These are phyloP conservation scores for Bicyclus anynana DNA, from an alignment of 1,140 invertebrate genomes.

Conservation along the genomic window DNA sequence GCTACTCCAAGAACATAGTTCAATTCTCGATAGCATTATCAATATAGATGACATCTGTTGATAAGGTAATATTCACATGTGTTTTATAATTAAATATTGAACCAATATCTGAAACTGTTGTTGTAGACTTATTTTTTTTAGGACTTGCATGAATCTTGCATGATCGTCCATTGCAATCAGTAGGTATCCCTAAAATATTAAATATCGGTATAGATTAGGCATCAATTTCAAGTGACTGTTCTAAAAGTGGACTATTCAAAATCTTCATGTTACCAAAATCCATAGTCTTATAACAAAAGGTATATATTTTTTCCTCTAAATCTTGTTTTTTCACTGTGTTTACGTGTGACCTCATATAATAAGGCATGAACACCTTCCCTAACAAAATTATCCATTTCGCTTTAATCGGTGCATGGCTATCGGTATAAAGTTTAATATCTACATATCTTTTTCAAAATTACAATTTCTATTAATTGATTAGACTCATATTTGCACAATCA, in stretches of 20 bases:
- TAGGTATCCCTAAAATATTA: not conserved
- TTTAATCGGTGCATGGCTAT: constrained; percentile 68
- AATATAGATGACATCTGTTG: constrained; percentile 49
- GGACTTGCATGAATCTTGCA: constrained; percentile 20
- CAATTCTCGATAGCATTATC: constrained; percentile 38
- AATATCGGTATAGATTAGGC: not conserved
- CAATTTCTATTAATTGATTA: constrained; percentile 41
- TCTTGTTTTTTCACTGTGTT: constrained; percentile 47
- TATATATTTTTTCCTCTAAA: constrained; percentile 31
- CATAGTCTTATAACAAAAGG: not conserved
- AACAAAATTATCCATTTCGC: constrained; percentile 37
- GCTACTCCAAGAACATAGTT: constrained; percentile 10
- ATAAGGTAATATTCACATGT: constrained; percentile 44
- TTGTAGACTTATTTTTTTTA: constrained; percentile 31
- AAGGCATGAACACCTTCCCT: constrained; percentile 51
- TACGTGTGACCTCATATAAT: constrained; percentile 64
- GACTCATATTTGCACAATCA: constrained; percentile 53
- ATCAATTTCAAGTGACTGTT: not conserved
- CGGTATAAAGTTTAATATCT: constrained; percentile 45
- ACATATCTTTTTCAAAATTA: constrained; percentile 42
- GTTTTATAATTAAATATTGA: constrained; percentile 7
- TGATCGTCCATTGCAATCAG: constrained; percentile 13
- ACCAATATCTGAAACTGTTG: constrained; percentile 28
- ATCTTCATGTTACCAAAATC: not conserved
- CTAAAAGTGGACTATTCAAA: not conserved